Base-by-base conservation (phyloP, 2,797 vertebrate genomes). In the Hydrophis major region DNA sequence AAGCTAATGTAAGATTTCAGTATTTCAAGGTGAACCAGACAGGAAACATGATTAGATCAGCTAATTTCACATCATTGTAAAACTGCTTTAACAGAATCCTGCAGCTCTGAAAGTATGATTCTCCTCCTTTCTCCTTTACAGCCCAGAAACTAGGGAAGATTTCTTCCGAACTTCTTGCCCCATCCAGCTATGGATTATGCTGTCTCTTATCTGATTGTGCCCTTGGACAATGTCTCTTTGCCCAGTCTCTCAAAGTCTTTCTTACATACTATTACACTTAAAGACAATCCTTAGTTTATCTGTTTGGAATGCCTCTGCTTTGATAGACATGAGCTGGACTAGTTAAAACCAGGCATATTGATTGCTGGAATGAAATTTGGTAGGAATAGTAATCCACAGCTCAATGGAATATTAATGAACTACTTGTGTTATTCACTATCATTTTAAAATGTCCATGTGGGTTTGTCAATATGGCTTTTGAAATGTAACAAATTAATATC, bases 401-500 rank as follows among this genome's bases (percentile, higher is more conserved):
- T 96, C 94, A 56, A 0, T 88, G 83, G 93, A 96, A 95, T 96
- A 96, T 94, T 92, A 94, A 88, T 92, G 90, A 97, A 96, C 94
- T 88, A 57, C 95, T 96, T 97, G 93, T 59, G 93, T 94, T 97
- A 95, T 95, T 95, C 93, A 94, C 90, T 18, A 87, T 87, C 94
- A 95, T 97, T 97, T 97, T 92, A 96, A 96, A 97, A 95, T 28
- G 92, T 96, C 97, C 93, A 50, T 92, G 88, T 87, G 95, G 96
- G 90, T 94, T 97, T 97, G 96, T 97, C 96, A 92, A 91, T 96
- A 96, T 96, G 97, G 97, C 96, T 97, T 97, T 97, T 96, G 96
- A 97, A 98, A 97, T 97, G 95, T 96, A 97, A 97, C 97, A 97
- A 98, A 97, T 97, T 98, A 98, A 98, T 98, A 97, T 91, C 94